Evolutionary conservation across 2,888 invertebrate species (phyloP).

Genomic region (Boloria euphrosyne): DNA sequence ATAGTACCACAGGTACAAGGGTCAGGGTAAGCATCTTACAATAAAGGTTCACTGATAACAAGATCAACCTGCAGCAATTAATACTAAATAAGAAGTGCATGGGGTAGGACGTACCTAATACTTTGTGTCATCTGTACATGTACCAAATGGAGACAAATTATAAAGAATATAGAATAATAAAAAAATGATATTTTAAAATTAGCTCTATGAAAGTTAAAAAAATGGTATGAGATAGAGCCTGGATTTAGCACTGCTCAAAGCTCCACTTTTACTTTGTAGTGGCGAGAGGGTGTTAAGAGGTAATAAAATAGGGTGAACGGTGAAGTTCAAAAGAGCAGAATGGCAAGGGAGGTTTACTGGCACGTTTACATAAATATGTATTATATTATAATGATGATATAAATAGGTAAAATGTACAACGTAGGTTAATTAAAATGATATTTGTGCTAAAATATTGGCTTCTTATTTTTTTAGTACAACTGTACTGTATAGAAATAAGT

Average conservation of each 20-base stretch:
- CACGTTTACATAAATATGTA: slow-evolving; percentile 28
- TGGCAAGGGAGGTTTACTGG: slow-evolving; percentile 32
- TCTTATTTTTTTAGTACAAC: too few species aligned
- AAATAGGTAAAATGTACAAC: slow-evolving; percentile 43
- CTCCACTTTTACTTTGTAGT: slow-evolving; percentile 13
- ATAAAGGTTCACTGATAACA: slow-evolving; percentile 57
- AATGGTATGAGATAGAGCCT: too few species aligned
- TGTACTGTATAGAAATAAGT: too few species aligned
- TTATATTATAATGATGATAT: slow-evolving; percentile 30
- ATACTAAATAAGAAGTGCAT: slow-evolving; percentile 7
- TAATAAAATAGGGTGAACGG: slow-evolving; percentile 31
- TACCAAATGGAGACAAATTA: too few species aligned
- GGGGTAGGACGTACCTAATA: too few species aligned
- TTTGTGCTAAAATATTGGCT: too few species aligned
- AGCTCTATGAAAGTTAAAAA: too few species aligned
- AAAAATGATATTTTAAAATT: too few species aligned
- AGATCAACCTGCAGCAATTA: slow-evolving; percentile 20
- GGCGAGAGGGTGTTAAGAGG: slow-evolving; percentile 30
- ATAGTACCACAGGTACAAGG: slow-evolving; percentile 57
- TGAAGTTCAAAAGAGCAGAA: slow-evolving; percentile 43
- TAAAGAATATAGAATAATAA: too few species aligned
- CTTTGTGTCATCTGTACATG: too few species aligned
- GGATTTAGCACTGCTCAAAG: neutral
- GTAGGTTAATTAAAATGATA: neutral
- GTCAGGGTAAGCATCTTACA: slow-evolving; percentile 72